Percentiles rank a stretch among this genome's conserved stretches.
phyloP scores from a whole-genome alignment of 2,113 vertebrate species.

The Myiagra hebetior region DNA sequence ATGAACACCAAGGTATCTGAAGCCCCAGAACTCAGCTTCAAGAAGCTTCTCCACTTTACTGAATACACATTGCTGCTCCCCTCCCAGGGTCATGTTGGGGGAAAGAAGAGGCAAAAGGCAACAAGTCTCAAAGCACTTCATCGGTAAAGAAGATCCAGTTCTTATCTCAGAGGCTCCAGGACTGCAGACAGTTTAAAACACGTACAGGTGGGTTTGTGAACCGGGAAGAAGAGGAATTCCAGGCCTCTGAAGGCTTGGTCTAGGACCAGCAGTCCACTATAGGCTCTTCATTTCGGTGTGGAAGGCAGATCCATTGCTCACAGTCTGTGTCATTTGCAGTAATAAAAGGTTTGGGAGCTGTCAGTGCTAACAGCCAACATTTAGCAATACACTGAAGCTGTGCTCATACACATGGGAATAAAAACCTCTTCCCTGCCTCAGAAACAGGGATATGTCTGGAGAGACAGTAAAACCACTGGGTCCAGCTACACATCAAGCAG shows the following conservation, averaged over 20 bases:
- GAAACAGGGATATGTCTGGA: neutral
- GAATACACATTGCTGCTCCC: neutral
- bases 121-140: slow-evolving; percentile 63
- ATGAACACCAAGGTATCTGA: neutral
- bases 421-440: neutral
- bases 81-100: neutral
- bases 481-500: neutral
- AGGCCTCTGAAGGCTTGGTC: neutral
- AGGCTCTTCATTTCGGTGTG: neutral
- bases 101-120: slow-evolving; percentile 29
- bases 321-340: slow-evolving; percentile 4
- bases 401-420: neutral
- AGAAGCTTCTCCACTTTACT: neutral
- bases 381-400: slow-evolving; percentile 37
- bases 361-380: slow-evolving; percentile 26
- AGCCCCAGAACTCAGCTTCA: neutral
- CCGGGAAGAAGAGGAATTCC: neutral
- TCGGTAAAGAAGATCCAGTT: slow-evolving; percentile 27
- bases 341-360: slow-evolving; percentile 21
- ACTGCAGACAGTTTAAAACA: slow-evolving; percentile 20
- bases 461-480: neutral
- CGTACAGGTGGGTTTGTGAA: neutral
- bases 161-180: slow-evolving; percentile 30
- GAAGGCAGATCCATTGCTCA: slow-evolving; percentile 46
- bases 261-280: neutral